Evolutionary conservation across 2,113 vertebrate genomes (phyloP).

Genomic region (Accipiter cooperii): DNA sequence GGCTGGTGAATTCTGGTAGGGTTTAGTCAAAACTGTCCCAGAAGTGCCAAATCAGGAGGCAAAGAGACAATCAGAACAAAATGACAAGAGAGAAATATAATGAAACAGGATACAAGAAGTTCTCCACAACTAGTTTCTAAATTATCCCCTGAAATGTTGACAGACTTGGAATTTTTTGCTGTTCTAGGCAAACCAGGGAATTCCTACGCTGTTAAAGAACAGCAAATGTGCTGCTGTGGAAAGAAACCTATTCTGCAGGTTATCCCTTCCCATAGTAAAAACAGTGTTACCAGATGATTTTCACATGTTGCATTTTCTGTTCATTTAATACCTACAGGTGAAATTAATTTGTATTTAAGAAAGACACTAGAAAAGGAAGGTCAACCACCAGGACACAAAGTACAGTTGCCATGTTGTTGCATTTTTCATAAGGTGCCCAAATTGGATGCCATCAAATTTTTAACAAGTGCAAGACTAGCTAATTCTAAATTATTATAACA

Average conservation of each 20-base stretch:
- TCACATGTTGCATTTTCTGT: neutral
- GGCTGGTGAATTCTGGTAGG: neutral
- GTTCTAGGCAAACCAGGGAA: neutral
- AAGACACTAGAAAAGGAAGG: neutral
- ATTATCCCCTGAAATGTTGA: neutral
- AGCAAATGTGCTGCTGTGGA: neutral
- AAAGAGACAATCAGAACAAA: neutral
- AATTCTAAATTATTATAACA: neutral
- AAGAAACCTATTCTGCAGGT: neutral
- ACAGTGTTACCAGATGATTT: neutral
- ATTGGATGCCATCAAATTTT: neutral
- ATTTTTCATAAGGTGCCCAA: constrained; percentile 2
- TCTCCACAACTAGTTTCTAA: neutral
- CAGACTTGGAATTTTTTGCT: neutral
- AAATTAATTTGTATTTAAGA: neutral
- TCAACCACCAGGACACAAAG: neutral
- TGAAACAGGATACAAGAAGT: neutral
- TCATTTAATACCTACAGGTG: neutral
- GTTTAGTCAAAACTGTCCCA: neutral
- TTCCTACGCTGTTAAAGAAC: neutral
- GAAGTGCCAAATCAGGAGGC: neutral
- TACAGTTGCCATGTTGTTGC: neutral
- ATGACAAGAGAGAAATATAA: accelerated
- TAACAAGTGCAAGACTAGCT: neutral
- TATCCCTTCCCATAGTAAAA: neutral